Evolutionary conservation across 2,888 invertebrate species (phyloP).

Genomic region (Lysandra coridon): DNA sequence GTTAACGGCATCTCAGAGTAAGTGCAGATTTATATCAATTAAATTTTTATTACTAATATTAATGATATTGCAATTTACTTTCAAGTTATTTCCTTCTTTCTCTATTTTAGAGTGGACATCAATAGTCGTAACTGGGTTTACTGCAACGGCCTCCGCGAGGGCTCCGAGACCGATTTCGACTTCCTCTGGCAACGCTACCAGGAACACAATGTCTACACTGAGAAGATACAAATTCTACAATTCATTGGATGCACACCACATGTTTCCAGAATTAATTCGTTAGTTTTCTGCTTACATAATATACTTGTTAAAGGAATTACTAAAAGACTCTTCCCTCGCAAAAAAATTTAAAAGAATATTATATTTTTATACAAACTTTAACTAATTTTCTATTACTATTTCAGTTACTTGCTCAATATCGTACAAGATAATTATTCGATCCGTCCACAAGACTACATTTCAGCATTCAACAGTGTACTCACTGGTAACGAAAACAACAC

Average conservation of each 20-base stretch:
- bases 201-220: slow-evolving; percentile 82
- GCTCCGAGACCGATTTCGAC: slow-evolving; percentile 82
- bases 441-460: slow-evolving; percentile 6
- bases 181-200: slow-evolving; percentile 83
- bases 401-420: neutral
- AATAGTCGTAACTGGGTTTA: slow-evolving; percentile 85
- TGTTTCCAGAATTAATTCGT: slow-evolving; percentile 67
- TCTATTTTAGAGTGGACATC: slow-evolving; percentile 54
- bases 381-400: neutral
- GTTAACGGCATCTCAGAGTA: slow-evolving; percentile 46
- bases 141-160: slow-evolving; percentile 85
- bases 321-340: neutral
- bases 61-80: neutral
- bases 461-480: slow-evolving; percentile 26
- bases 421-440: neutral
- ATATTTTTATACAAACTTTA: neutral
- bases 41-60: neutral
- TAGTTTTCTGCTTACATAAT: neutral
- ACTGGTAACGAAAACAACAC: slow-evolving; percentile 23
- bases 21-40: slow-evolving; percentile 42
- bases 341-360: neutral
- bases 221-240: slow-evolving; percentile 83
- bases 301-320: neutral
- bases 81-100: neutral
- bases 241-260: slow-evolving; percentile 85